Conservation (phyloP, 2,888 invertebrate species). For the Malachius bipustulatus region DNA sequence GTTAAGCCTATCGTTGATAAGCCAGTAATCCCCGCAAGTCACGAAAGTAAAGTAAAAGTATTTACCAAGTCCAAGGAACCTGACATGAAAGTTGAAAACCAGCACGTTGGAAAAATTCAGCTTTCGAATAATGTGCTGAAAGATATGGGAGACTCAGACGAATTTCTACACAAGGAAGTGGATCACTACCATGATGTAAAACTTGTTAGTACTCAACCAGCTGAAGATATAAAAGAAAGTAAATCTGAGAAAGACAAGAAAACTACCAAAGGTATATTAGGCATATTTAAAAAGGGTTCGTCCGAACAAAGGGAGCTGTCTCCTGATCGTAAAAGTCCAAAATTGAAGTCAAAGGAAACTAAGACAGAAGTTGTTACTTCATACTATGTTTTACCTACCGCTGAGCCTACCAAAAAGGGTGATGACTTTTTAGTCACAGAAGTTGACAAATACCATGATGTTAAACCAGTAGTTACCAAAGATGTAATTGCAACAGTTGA, state of each 20-base stretch:
- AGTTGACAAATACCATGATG: constrained; percentile 19
- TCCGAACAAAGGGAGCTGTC: no score
- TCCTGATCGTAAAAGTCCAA: no score
- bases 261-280: constrained; percentile 2
- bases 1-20: constrained; percentile 16
- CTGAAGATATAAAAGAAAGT: no score
- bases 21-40: not conserved
- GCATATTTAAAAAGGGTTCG: no score
- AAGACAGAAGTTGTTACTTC: no score
- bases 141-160: constrained; percentile 6
- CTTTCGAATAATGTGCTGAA: no score
- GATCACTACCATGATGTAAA: constrained; percentile 19
- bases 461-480: constrained; percentile 14
- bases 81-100: not conserved
- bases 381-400: no score
- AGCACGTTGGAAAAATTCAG: no score
- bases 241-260: constrained; percentile 5
- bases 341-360: no score
- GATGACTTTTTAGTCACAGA: constrained; percentile 16
- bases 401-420: not conserved
- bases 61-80: constrained; percentile 16
- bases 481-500: constrained; percentile 7
- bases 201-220: no score
- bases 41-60: not conserved
- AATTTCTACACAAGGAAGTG: constrained; percentile 25